These are phyloP conservation scores for Empidonax traillii DNA, from an alignment of 2,113 vertebrate genomes.

Conservation along the genomic window DNA sequence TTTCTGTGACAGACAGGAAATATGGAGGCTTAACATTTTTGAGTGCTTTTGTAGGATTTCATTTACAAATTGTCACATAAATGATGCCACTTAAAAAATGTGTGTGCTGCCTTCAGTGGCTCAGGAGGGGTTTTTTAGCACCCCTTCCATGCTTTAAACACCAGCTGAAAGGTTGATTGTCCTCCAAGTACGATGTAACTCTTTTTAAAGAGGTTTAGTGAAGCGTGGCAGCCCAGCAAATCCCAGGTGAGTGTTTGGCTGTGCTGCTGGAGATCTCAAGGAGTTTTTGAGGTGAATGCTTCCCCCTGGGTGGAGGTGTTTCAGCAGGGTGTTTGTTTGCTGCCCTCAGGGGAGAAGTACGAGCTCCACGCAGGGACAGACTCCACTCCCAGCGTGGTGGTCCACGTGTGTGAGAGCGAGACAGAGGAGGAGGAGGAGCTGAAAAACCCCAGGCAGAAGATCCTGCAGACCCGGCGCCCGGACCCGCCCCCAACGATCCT, in stretches of 20 bases:
- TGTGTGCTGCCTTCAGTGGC: background rate
- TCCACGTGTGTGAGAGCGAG: slow-evolving; percentile 97
- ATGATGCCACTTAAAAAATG: background rate
- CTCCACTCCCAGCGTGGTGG: slow-evolving; percentile 95
- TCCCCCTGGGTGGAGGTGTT: background rate
- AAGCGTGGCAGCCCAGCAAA: background rate
- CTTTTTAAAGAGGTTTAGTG: background rate
- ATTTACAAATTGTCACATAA: background rate
- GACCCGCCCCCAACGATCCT: slow-evolving; percentile 77
- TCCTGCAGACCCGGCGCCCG: slow-evolving; percentile 91
- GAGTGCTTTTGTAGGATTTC: background rate
- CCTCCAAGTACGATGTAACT: background rate
- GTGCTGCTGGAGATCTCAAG: background rate
- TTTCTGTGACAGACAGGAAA: background rate
- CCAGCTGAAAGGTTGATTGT: background rate
- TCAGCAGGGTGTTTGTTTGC: background rate
- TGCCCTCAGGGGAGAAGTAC: slow-evolving; percentile 89
- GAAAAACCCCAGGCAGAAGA: slow-evolving; percentile 86
- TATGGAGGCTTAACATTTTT: background rate
- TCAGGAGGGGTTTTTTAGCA: background rate
- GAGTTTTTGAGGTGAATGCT: background rate
- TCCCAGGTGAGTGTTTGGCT: background rate
- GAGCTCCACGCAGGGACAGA: slow-evolving; percentile 96
- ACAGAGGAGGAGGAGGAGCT: slow-evolving; percentile 86
- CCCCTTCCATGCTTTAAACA: background rate